These are phyloP conservation scores for Machimus atricapillus DNA, from an alignment of 2,888 invertebrate species.

Conservation along the genomic window DNA sequence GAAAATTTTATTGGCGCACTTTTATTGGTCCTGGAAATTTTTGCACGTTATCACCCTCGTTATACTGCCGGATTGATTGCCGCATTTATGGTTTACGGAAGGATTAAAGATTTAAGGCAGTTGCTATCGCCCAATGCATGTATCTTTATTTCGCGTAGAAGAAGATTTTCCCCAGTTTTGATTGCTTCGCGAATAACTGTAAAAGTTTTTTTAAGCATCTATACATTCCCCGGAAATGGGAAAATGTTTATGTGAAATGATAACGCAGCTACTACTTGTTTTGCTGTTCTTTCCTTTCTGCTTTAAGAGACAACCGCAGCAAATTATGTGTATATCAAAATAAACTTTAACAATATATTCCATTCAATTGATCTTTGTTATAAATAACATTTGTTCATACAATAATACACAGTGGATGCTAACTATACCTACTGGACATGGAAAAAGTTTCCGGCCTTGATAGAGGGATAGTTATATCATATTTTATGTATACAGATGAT, in stretches of 20 bases:
- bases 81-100: background rate
- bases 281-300: background rate
- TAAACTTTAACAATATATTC: too few species aligned
- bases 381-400: too few species aligned
- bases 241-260: background rate
- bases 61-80: background rate
- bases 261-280: background rate
- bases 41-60: slow-evolving; percentile 4
- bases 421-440: too few species aligned
- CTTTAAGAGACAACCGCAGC: background rate
- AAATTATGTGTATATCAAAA: too few species aligned
- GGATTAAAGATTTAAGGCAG: background rate
- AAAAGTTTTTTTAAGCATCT: background rate
- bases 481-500: too few species aligned
- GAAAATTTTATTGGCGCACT: slow-evolving; percentile 16
- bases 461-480: too few species aligned
- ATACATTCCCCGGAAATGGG: background rate
- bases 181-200: background rate
- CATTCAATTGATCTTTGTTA: too few species aligned
- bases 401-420: too few species aligned
- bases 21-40: slow-evolving; percentile 20
- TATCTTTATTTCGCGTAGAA: background rate
- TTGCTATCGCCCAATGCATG: background rate
- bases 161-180: background rate
- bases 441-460: too few species aligned